Conservation (phyloP, 2,113 vertebrate genomes). For the Meriones unguiculatus region DNA sequence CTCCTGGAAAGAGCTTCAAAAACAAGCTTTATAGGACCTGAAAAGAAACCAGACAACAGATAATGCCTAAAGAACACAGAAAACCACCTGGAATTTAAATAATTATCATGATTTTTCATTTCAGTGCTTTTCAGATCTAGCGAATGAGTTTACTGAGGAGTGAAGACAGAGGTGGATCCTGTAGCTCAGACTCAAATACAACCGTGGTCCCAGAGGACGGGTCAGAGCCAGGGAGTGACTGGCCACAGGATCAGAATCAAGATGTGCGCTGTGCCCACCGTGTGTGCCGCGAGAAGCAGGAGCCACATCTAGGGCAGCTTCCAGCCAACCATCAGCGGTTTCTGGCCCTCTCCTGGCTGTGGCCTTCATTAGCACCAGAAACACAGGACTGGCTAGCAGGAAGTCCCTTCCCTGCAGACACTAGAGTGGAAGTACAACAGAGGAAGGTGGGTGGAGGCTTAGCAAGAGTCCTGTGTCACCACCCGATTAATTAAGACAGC, state of each 20-base stretch:
- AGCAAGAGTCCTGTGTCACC: neutral
- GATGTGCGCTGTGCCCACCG: neutral
- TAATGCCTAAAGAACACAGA: neutral
- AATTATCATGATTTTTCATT: neutral
- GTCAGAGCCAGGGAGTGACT: neutral
- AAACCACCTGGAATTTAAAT: neutral
- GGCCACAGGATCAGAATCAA: neutral
- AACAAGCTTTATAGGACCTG: neutral
- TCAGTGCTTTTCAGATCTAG: conserved; percentile 18
- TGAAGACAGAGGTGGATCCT: neutral
- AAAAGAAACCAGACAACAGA: neutral
- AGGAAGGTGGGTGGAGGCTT: neutral
- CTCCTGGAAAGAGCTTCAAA: conserved; percentile 13
- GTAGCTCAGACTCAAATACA: neutral
- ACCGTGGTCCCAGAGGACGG: neutral
- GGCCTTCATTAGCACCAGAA: neutral
- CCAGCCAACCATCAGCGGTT: neutral
- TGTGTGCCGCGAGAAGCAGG: neutral
- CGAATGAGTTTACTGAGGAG: neutral
- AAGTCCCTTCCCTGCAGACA: neutral
- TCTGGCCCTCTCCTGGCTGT: neutral
- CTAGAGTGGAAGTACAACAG: neutral
- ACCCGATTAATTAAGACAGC: neutral
- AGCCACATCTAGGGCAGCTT: neutral
- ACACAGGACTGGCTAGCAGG: neutral